These are phyloP conservation scores for Heloderma charlesbogerti DNA, from an alignment of 2,113 vertebrate species.

Conservation along the genomic window DNA sequence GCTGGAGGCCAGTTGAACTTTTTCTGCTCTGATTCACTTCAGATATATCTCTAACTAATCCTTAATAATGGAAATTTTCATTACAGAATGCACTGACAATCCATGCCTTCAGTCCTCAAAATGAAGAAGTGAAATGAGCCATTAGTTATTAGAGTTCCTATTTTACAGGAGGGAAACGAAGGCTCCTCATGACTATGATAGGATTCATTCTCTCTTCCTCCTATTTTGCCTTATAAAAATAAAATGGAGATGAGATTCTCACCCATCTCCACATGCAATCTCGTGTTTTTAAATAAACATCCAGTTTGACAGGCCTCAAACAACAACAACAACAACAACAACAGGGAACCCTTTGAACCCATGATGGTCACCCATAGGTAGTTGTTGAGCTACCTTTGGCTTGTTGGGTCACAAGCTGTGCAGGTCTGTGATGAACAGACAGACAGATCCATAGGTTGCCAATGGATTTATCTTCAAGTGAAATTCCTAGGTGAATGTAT, in stretches of 20 bases:
- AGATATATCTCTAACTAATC: background rate
- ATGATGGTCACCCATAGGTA: too few species aligned
- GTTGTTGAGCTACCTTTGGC: background rate
- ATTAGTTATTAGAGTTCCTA: background rate
- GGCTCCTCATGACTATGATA: background rate
- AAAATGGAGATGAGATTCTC: too few species aligned
- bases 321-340: too few species aligned
- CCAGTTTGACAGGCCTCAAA: too few species aligned
- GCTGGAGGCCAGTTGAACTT: background rate
- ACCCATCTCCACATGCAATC: too few species aligned
- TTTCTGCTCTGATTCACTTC: background rate
- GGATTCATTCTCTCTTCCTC: background rate
- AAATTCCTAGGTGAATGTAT: background rate
- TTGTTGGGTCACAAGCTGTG: background rate
- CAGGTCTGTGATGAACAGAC: background rate
- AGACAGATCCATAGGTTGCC: background rate
- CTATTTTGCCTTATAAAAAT: background rate
- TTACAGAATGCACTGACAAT: background rate
- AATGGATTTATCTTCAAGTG: background rate
- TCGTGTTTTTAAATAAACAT: too few species aligned
- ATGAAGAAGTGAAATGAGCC: background rate
- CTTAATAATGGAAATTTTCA: background rate
- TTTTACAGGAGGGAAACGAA: background rate
- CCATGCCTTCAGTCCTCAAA: background rate
- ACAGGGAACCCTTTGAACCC: background rate